Conservation (phyloP, 2,888 invertebrate species). For the Gibbula magus region DNA sequence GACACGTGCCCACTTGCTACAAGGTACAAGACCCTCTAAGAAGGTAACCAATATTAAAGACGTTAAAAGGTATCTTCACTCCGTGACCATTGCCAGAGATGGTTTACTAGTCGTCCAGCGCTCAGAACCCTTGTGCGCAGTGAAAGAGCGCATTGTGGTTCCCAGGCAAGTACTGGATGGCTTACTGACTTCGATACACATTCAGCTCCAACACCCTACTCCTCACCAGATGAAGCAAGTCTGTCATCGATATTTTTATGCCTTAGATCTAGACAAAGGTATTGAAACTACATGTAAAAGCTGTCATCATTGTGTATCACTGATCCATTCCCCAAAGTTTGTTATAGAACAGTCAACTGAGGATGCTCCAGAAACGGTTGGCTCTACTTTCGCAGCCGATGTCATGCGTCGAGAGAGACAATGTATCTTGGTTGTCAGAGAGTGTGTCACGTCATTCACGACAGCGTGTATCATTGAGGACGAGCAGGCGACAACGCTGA, state of each 20-base stretch:
- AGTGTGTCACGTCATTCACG: too few species aligned
- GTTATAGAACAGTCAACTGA: too few species aligned
- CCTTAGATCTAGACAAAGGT: constrained; percentile 19
- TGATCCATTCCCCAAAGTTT: too few species aligned
- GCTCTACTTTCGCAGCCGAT: too few species aligned
- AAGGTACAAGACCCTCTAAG: constrained; percentile 51
- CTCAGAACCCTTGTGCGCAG: constrained; percentile 28
- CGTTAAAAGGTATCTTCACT: too few species aligned
- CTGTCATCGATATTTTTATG: constrained; percentile 27
- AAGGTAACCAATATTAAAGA: constrained; percentile 34
- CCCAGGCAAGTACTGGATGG: constrained; percentile 29
- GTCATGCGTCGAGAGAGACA: too few species aligned
- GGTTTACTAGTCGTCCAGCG: constrained; percentile 32
- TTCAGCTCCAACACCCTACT: constrained; percentile 21
- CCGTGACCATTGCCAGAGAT: constrained; percentile 31
- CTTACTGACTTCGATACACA: constrained; percentile 30
- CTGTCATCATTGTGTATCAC: constrained; percentile 27
- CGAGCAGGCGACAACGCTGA: too few species aligned
- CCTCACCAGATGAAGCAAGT: constrained; percentile 31
- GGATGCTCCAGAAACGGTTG: too few species aligned
- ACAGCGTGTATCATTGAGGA: too few species aligned
- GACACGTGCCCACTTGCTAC: constrained; percentile 41
- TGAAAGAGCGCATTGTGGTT: too few species aligned
- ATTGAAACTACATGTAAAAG: neutral
- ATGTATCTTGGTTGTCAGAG: too few species aligned